Conservation (phyloP, 2,797 vertebrate species). For the Paratrypauchen microcephalus region DNA sequence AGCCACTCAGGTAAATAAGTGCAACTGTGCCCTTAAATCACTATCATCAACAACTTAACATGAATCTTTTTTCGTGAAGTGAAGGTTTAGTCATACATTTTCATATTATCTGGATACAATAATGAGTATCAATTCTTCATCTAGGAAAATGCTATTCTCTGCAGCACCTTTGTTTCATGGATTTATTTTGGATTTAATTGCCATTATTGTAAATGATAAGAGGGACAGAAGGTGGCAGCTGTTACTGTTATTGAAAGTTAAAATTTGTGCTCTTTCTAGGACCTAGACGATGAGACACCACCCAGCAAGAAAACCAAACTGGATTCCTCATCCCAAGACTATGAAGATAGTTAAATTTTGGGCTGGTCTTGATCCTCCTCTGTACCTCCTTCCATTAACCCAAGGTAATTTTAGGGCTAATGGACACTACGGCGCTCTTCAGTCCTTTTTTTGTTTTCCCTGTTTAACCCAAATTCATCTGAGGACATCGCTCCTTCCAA, state of each 20-base stretch:
- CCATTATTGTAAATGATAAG: background rate
- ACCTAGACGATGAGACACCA: slow-evolving; percentile 87
- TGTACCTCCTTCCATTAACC: slow-evolving; percentile 61
- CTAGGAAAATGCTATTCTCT: background rate
- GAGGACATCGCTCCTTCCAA: slow-evolving; percentile 51
- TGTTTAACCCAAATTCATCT: slow-evolving; percentile 32
- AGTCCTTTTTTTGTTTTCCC: slow-evolving; percentile 3
- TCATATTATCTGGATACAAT: background rate
- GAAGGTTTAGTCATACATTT: background rate
- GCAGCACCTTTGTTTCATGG: background rate
- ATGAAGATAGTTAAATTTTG: slow-evolving; percentile 88
- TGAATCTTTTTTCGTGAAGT: background rate
- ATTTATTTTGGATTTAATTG: background rate
- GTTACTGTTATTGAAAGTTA: background rate
- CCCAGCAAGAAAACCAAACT: slow-evolving; percentile 93
- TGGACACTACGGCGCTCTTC: slow-evolving; percentile 56
- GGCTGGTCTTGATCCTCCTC: slow-evolving; percentile 46
- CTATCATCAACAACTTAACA: background rate
- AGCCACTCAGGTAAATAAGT: slow-evolving; percentile 86
- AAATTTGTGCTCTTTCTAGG: slow-evolving; percentile 64
- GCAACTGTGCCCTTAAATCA: background rate
- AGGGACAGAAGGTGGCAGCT: background rate
- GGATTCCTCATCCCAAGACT: slow-evolving; percentile 88
- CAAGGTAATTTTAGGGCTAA: slow-evolving; percentile 65
- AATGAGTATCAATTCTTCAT: background rate